Percentiles rank a stretch among this genome's conserved stretches.
These are phyloP conservation scores for Motacilla alba DNA, from an alignment of 2,113 vertebrate genomes.

Conservation along the genomic window DNA sequence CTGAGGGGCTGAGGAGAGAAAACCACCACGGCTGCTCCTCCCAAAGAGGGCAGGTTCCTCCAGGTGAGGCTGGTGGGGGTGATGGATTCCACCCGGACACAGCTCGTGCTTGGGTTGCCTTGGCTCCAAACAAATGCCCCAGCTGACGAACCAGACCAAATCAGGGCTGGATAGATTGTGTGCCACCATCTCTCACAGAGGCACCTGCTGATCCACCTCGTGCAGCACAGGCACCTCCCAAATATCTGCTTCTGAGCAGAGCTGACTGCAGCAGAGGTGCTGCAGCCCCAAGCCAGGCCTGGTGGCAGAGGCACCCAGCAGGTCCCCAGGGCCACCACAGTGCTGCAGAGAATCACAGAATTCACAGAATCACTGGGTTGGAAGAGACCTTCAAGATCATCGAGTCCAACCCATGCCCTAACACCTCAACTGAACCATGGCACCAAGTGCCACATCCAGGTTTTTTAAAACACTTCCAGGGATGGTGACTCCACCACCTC, in stretches of 20 bases:
- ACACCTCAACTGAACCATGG: background rate
- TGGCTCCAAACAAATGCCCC: background rate
- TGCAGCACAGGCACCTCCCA: accelerated
- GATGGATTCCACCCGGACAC: background rate
- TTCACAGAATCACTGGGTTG: background rate
- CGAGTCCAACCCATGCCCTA: accelerated
- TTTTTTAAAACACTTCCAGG: background rate
- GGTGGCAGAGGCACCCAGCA: background rate
- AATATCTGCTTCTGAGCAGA: background rate
- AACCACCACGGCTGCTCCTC: background rate
- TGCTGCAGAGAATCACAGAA: background rate
- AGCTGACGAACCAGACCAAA: background rate
- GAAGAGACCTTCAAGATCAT: background rate
- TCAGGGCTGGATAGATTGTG: background rate
- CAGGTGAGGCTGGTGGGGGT: background rate
- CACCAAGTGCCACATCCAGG: background rate
- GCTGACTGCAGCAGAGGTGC: background rate
- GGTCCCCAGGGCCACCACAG: accelerated
- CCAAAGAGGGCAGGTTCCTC: background rate
- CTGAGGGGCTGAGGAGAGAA: background rate
- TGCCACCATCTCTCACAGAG: background rate
- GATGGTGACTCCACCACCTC: background rate
- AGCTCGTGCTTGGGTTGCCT: background rate
- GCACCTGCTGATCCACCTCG: background rate
- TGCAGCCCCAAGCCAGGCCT: background rate